phyloP scores from a whole-genome alignment of 2,888 invertebrate genomes.

The Peribatodes rhomboidaria region DNA sequence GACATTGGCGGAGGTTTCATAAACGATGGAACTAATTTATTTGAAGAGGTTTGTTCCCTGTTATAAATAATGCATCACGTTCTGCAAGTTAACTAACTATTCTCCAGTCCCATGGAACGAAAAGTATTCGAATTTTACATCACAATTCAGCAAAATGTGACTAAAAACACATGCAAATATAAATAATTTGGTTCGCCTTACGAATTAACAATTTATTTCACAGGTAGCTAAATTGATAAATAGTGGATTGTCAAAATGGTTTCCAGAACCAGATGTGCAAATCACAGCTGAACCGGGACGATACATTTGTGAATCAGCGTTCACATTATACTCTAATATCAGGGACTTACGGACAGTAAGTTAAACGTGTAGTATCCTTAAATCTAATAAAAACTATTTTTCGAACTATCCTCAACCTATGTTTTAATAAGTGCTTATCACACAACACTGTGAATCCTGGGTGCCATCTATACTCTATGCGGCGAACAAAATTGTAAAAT shows the following conservation, averaged over 20 bases:
- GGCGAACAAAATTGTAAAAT: too few relatives aligned
- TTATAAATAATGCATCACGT: not conserved
- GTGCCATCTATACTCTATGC: too few relatives aligned
- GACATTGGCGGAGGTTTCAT: constrained; percentile 63
- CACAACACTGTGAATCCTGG: too few relatives aligned
- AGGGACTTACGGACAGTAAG: constrained; percentile 53
- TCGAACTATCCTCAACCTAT: not conserved
- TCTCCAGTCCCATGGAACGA: not conserved
- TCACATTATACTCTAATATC: constrained; percentile 55
- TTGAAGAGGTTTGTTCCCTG: constrained; percentile 24
- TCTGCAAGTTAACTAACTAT: not conserved
- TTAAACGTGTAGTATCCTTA: not conserved
- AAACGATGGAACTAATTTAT: constrained; percentile 41
- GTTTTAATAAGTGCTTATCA: too few relatives aligned
- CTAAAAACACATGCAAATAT: too few relatives aligned
- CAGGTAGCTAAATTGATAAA: constrained; percentile 55
- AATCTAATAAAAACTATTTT: not conserved
- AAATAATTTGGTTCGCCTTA: not conserved
- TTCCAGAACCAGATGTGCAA: constrained; percentile 57
- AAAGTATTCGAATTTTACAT: too few relatives aligned
- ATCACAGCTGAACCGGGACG: constrained; percentile 61
- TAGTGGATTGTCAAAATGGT: constrained; percentile 52
- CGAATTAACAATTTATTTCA: not conserved
- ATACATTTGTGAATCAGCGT: constrained; percentile 55
- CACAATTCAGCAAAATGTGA: too few relatives aligned